A percentile compares a stretch with the other conserved stretches of the same genome.
Conservation (phyloP, 2,888 invertebrate species). For the Patella ulyssiponensis region DNA sequence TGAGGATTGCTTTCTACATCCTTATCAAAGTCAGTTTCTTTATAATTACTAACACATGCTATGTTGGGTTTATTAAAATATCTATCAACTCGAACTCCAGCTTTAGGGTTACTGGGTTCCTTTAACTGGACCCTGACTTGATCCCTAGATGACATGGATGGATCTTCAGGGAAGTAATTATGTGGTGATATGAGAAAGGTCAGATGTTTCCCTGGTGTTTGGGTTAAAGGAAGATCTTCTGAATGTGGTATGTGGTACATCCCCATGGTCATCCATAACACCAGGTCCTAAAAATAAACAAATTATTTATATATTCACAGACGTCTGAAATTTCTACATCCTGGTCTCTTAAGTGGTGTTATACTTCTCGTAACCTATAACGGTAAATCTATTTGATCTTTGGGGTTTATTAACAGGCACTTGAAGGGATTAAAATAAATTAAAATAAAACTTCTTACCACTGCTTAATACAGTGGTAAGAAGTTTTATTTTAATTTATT, state of each 20-base stretch:
- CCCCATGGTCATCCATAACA: constrained; percentile 12
- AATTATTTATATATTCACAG: too few relatives aligned
- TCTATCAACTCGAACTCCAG: neutral
- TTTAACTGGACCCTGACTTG: neutral
- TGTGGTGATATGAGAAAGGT: neutral
- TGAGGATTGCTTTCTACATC: neutral
- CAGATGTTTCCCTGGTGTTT: neutral
- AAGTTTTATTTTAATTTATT: too few relatives aligned
- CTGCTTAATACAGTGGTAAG: too few relatives aligned
- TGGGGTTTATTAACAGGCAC: too few relatives aligned
- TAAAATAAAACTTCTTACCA: too few relatives aligned
- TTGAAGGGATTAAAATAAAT: too few relatives aligned
- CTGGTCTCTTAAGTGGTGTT: too few relatives aligned
- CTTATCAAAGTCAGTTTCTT: neutral
- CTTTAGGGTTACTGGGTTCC: neutral
- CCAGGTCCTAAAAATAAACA: constrained; percentile 1
- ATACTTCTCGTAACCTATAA: too few relatives aligned
- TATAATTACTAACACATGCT: neutral
- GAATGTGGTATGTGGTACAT: constrained; percentile 8
- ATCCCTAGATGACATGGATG: neutral
- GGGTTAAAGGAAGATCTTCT: constrained; percentile 17
- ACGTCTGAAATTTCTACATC: too few relatives aligned
- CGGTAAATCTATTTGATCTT: too few relatives aligned
- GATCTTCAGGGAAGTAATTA: neutral
- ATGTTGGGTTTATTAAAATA: neutral